A percentile compares a stretch with the other conserved stretches of the same genome.
These are phyloP conservation scores for Hypomesus transpacificus DNA, from an alignment of 2,113 vertebrate genomes.

Conservation along the genomic window DNA sequence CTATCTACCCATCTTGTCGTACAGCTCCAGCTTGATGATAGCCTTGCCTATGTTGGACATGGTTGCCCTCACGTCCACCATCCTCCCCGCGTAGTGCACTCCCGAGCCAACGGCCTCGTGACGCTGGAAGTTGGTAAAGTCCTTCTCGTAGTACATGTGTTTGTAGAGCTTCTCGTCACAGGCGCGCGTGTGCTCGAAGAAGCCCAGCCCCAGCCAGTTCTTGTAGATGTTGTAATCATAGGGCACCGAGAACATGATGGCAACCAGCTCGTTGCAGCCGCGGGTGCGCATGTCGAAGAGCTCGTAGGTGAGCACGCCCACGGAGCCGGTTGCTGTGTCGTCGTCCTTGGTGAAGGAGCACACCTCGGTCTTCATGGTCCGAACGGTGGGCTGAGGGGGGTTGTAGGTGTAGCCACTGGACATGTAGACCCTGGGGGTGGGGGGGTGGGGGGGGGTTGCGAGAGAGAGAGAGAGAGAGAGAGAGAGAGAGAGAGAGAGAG, in stretches of 20 bases:
- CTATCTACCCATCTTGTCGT: constrained; percentile 48
- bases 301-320: constrained; percentile 64
- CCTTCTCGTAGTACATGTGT: constrained; percentile 48
- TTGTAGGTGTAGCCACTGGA: constrained; percentile 51
- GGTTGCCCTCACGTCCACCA: constrained; percentile 45
- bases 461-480: no score
- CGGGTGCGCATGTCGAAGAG: constrained; percentile 38
- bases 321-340: constrained; percentile 51
- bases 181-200: constrained; percentile 20
- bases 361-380: constrained; percentile 41
- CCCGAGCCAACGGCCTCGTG: constrained; percentile 43
- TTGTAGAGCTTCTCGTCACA: constrained; percentile 50
- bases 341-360: constrained; percentile 69
- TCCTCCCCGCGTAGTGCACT: neutral
- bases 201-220: constrained; percentile 57
- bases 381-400: constrained; percentile 62
- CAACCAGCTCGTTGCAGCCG: constrained; percentile 26
- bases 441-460: no score
- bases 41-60: constrained; percentile 54
- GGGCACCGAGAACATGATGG: constrained; percentile 67
- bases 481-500: no score
- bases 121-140: constrained; percentile 44
- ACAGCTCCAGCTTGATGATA: constrained; percentile 62
- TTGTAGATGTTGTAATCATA: constrained; percentile 64
- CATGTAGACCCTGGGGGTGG: constrained; percentile 51